These are phyloP conservation scores for Catharus ustulatus DNA, from an alignment of 2,797 vertebrate species.

Conservation along the genomic window DNA sequence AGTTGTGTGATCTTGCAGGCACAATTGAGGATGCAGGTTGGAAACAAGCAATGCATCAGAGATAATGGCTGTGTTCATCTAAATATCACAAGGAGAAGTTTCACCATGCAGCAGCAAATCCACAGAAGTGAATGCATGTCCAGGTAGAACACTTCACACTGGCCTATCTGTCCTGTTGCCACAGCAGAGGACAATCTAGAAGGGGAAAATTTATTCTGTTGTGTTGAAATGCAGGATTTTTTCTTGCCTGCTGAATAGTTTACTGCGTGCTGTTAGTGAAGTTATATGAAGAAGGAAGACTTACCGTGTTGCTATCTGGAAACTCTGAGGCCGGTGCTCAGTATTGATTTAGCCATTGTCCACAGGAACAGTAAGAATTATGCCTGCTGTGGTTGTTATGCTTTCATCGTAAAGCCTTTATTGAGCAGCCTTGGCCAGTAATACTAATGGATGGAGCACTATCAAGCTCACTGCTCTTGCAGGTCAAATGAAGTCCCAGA, in stretches of 20 bases:
- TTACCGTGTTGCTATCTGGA: background rate
- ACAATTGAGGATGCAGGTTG: background rate
- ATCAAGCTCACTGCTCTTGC: background rate
- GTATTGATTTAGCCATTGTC: conserved; percentile 67
- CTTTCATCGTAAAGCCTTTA: conserved; percentile 51
- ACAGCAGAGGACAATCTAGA: background rate
- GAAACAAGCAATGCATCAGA: background rate
- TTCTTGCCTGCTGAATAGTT: conserved; percentile 21
- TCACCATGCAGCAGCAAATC: background rate
- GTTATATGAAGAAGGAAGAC: conserved; percentile 44
- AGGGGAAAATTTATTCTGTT: background rate
- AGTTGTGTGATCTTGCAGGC: background rate
- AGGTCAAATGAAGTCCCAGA: background rate
- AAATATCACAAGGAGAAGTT: background rate
- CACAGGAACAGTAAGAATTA: conserved; percentile 40
- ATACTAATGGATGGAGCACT: background rate
- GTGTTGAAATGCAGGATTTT: background rate
- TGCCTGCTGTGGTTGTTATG: conserved; percentile 11
- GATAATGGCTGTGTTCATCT: background rate
- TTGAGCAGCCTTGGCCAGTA: conserved; percentile 23
- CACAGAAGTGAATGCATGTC: background rate
- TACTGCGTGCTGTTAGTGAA: conserved; percentile 34
- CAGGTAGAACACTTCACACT: background rate
- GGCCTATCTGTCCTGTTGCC: background rate
- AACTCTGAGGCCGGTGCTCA: background rate